phyloP scores from a whole-genome alignment of 2,888 invertebrate genomes.

The Nemotelus nigrinus region DNA sequence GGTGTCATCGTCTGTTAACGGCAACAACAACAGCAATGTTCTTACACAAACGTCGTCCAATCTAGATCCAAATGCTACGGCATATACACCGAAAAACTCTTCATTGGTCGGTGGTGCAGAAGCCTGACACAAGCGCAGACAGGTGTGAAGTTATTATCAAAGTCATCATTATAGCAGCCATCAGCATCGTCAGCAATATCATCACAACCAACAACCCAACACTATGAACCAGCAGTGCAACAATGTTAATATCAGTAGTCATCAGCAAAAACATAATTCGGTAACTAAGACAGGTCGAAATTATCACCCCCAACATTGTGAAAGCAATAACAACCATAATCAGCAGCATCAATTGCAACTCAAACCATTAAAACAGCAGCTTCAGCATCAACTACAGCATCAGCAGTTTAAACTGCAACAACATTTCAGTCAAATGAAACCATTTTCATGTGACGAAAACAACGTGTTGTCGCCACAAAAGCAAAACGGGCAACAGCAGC shows the following conservation, averaged over 20 bases:
- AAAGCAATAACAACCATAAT: neutral
- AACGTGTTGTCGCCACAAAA: constrained; percentile 22
- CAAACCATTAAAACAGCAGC: constrained; percentile 1
- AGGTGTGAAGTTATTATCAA: constrained; percentile 41
- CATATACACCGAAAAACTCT: constrained; percentile 86
- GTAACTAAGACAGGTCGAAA: constrained; percentile 17
- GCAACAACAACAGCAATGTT: constrained; percentile 53
- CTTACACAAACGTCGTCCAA: constrained; percentile 63
- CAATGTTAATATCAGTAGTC: neutral
- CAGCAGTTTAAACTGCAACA: constrained; percentile 5
- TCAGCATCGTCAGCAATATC: constrained; percentile 3
- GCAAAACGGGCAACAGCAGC: constrained; percentile 12
- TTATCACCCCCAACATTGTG: constrained; percentile 5
- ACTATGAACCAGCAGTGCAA: neutral
- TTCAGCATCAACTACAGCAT: constrained; percentile 11
- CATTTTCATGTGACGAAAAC: neutral
- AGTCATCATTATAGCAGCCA: constrained; percentile 16
- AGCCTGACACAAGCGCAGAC: constrained; percentile 55
- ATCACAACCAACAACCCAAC: constrained; percentile 19
- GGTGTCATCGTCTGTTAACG: constrained; percentile 22
- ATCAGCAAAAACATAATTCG: neutral
- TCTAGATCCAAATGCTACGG: constrained; percentile 91
- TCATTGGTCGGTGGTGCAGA: constrained; percentile 56
- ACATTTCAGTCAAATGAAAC: neutral
- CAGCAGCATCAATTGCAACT: constrained; percentile 21